Evolutionary conservation across 2,888 invertebrate genomes (phyloP).

Genomic region (Pollenia griseotomentosa): DNA sequence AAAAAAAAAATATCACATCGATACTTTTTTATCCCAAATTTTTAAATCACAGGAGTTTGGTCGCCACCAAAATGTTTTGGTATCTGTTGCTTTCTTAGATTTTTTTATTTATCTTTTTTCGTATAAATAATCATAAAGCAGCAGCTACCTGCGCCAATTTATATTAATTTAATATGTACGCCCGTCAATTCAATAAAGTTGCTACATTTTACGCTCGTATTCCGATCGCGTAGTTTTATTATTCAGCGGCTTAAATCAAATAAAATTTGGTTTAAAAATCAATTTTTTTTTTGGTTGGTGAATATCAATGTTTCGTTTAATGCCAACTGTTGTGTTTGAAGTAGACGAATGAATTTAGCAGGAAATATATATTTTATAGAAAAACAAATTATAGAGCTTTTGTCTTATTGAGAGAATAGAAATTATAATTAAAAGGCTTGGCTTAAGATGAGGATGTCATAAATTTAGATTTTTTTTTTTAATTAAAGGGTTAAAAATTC

Average conservation of each 20-base stretch:
- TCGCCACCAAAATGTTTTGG: conserved; percentile 45
- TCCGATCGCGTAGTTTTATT: conserved; percentile 44
- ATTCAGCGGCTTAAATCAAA: conserved; percentile 81
- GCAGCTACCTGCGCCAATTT: conserved; percentile 78
- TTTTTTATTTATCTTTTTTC: conserved; percentile 25
- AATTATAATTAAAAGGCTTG: conserved; percentile 62
- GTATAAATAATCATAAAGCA: conserved; percentile 62
- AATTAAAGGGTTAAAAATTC: neutral
- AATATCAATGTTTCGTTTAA: conserved; percentile 64
- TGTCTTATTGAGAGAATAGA: conserved; percentile 45
- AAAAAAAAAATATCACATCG: conserved; percentile 59
- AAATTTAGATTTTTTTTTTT: conserved; percentile 34
- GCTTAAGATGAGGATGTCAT: conserved; percentile 64
- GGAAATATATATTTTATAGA: conserved; percentile 75
- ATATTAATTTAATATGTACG: conserved; percentile 82
- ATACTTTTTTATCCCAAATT: conserved; percentile 24
- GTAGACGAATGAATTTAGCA: conserved; percentile 69
- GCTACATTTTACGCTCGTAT: conserved; percentile 81
- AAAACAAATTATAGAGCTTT: conserved; percentile 71
- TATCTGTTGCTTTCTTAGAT: conserved; percentile 20
- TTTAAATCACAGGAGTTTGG: conserved; percentile 50
- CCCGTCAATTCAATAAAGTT: conserved; percentile 82
- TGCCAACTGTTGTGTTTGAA: conserved; percentile 44
- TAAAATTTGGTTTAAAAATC: conserved; percentile 78
- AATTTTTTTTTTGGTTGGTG: conserved; percentile 50